phyloP scores from a whole-genome alignment of 2,888 invertebrate species.

The Rapana venosa region DNA sequence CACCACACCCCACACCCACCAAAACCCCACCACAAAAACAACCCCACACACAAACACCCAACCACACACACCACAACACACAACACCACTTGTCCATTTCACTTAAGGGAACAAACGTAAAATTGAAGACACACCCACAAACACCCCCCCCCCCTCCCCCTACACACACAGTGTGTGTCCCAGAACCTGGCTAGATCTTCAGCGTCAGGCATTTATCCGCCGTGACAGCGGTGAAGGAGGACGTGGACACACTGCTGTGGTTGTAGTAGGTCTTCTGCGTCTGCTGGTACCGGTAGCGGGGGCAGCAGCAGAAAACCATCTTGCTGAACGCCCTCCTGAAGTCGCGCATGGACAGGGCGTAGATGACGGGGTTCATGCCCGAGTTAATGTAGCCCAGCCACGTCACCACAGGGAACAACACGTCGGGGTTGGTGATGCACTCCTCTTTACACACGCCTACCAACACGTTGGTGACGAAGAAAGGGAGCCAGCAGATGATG shows the following conservation, averaged over 20 bases:
- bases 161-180: neutral
- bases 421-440: constrained; percentile 68
- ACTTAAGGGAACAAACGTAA: no score
- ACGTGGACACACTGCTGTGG: constrained; percentile 62
- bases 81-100: no score
- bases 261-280: constrained; percentile 54
- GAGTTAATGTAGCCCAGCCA: constrained; percentile 79
- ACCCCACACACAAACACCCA: no score
- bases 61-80: no score
- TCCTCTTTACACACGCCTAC: constrained; percentile 90
- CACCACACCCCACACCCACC: no score
- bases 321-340: constrained; percentile 92
- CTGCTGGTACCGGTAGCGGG: constrained; percentile 59
- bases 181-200: constrained; percentile 44
- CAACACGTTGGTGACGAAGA: constrained; percentile 95
- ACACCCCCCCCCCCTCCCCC: no score
- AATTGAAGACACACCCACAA: no score
- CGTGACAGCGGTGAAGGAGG: constrained; percentile 61
- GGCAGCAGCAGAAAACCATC: constrained; percentile 85
- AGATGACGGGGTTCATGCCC: constrained; percentile 89
- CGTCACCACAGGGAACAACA: constrained; percentile 76
- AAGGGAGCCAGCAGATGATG: constrained; percentile 97
- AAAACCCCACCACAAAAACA: no score
- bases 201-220: constrained; percentile 55
- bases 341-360: constrained; percentile 98